Percentiles rank a stretch among this genome's conserved stretches.
Evolutionary conservation across 1,140 invertebrate genomes (phyloP).

Genomic region (Sweltsa coloradensis): DNA sequence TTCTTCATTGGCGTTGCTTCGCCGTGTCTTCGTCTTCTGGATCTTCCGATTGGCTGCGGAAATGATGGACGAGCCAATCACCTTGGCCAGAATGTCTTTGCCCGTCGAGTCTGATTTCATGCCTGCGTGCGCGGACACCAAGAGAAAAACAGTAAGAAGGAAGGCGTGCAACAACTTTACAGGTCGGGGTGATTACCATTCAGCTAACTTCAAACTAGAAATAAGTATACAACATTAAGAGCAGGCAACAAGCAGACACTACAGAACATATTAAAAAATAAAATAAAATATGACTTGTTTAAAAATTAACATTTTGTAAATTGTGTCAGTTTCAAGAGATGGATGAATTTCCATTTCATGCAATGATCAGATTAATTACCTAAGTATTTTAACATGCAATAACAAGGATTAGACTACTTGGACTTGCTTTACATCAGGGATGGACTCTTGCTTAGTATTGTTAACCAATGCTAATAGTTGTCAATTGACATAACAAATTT

Average conservation of each 20-base stretch:
- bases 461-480: no score
- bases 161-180: conserved; percentile 4
- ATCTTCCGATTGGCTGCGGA: conserved; percentile 69
- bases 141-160: conserved; percentile 3
- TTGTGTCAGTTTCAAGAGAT: no score
- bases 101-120: conserved; percentile 23
- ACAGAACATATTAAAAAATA: background rate
- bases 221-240: conserved; percentile 13
- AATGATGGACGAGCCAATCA: conserved; percentile 69
- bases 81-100: conserved; percentile 46
- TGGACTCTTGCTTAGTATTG: no score
- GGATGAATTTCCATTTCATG: no score
- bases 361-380: no score
- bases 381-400: no score
- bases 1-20: no score
- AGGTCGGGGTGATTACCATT: background rate
- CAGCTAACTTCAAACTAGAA: conserved; percentile 11
- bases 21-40: conserved; percentile 25
- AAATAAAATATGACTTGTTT: conserved; percentile 6
- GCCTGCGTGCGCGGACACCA: conserved; percentile 16
- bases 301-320: no score
- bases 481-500: no score
- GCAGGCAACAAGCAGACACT: background rate
- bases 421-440: no score
- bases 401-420: no score